phyloP scores from a whole-genome alignment of 2,113 vertebrate genomes.

The Sapajus apella region DNA sequence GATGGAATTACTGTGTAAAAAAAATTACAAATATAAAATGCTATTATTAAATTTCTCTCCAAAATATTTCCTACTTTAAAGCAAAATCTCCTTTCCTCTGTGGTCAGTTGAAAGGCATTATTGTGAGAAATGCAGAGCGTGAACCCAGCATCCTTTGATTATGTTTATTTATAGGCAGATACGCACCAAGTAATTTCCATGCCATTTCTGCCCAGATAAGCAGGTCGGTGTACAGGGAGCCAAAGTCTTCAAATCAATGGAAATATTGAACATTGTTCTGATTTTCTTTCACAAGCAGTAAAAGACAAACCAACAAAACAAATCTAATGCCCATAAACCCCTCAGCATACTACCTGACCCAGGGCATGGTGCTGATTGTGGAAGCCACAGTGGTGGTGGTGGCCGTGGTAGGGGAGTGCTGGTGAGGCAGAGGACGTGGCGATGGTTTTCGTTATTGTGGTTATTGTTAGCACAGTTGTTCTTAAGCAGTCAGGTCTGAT shows the following conservation, averaged over 20 bases:
- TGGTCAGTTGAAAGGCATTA: conserved; percentile 44
- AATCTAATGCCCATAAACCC: not conserved
- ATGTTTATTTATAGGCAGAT: conserved; percentile 62
- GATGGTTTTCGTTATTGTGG: conserved; percentile 16
- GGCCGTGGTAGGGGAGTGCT: too few relatives aligned
- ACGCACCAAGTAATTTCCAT: conserved; percentile 16
- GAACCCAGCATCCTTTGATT: conserved; percentile 34
- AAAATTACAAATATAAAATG: conserved; percentile 40
- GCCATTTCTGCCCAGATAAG: conserved; percentile 46
- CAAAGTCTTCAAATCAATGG: not conserved
- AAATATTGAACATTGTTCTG: conserved; percentile 42
- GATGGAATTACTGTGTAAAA: not conserved
- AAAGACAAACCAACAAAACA: conserved; percentile 23
- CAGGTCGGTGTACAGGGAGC: not conserved
- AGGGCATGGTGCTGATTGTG: not conserved
- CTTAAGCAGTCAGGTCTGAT: conserved; percentile 47
- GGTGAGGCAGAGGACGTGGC: not conserved
- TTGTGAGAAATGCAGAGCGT: conserved; percentile 31
- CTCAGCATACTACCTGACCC: not conserved
- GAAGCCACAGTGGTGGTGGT: not conserved
- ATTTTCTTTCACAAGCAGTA: conserved; percentile 36
- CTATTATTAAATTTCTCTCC: conserved; percentile 30
- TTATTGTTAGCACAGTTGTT: not conserved
- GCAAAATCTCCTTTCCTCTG: conserved; percentile 24
- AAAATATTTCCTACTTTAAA: conserved; percentile 55